Evolutionary conservation across 2,888 invertebrate genomes (phyloP).

Genomic region (Aproaerema taeniolella): DNA sequence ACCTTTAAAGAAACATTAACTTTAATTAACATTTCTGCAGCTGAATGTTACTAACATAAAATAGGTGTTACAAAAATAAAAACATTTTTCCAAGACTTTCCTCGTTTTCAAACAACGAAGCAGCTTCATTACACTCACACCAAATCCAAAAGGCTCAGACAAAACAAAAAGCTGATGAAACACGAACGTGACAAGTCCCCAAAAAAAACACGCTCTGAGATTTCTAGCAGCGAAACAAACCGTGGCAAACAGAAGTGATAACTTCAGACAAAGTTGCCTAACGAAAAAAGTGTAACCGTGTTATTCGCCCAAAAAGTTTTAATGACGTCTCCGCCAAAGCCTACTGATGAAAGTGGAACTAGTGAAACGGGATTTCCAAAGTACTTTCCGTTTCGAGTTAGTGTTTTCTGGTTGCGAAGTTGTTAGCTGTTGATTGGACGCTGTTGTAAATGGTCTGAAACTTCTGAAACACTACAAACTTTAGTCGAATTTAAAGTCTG

Average conservation of each 20-base stretch:
- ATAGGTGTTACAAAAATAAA: background rate
- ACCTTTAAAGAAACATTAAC: too few species aligned
- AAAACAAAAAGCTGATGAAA: background rate
- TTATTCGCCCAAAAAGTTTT: conserved; percentile 51
- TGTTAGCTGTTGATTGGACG: too few species aligned
- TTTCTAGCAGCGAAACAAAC: conserved; percentile 25
- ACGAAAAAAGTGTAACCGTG: conserved; percentile 42
- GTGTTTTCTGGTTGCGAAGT: background rate
- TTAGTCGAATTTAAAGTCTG: too few species aligned
- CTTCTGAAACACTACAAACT: too few species aligned
- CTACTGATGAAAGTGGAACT: conserved; percentile 24
- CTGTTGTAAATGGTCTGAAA: too few species aligned
- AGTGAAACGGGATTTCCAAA: conserved; percentile 13
- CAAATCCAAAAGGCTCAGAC: background rate
- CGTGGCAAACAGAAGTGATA: conserved; percentile 36
- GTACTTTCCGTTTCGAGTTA: background rate
- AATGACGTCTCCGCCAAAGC: conserved; percentile 39
- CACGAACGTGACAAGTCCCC: conserved; percentile 5
- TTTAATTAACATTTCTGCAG: background rate
- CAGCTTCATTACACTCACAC: background rate
- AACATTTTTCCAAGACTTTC: background rate
- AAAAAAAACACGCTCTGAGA: conserved; percentile 8
- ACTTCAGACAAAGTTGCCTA: conserved; percentile 37
- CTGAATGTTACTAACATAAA: background rate
- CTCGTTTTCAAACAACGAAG: background rate